Evolutionary conservation across 2,888 invertebrate genomes (phyloP), one percentile per base, ranked within the genome.

Genomic region (Galerucella pusilla): DNA sequence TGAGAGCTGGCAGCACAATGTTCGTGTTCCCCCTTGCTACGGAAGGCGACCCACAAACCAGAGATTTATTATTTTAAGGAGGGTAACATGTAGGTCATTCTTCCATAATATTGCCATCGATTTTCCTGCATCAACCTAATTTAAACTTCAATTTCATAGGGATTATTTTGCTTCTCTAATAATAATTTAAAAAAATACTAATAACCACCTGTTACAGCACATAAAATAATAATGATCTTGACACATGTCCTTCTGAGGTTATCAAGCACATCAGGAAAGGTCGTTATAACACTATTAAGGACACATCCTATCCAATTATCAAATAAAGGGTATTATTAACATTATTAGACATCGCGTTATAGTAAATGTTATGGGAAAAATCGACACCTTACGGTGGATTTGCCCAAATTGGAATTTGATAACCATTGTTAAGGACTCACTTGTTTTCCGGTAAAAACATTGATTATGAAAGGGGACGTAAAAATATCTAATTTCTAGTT

Each of bases 51-150:
- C n/a, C 52, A 77, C 60, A 71, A 75, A 71, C 69, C 59, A 64
- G 80, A 80, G 82, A 83, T 83, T 83, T 83, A 83, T 82, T 81
- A 80, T 81, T 80, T 79, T 73, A 64, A 77, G 75, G 71, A 77
- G 82, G 83, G 82, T 78, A 80, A 76, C 79, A 83, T 82, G 76
- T 83, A 81, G 83, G 83, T 83, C 83, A 83, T 76, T 81, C 81
- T 82, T 81, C 82, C 74, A 74, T 66, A 71, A 54, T 74, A 75
- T 70, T 69, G 59, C 46, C 73, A 83, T 82, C 81, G 81, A 82
- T 81, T 78, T 70, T 76, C 67, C 52, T 10, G 16, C 66, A 78
- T 75, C 81, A 82, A 80, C 81, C 81, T 81, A 80, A 79, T 49
- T 11, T 45, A 42, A n/a, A 54, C 52, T 57, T 35, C 25, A 28